Conservation (phyloP, 2,113 vertebrate species). For the Canis aureus region DNA sequence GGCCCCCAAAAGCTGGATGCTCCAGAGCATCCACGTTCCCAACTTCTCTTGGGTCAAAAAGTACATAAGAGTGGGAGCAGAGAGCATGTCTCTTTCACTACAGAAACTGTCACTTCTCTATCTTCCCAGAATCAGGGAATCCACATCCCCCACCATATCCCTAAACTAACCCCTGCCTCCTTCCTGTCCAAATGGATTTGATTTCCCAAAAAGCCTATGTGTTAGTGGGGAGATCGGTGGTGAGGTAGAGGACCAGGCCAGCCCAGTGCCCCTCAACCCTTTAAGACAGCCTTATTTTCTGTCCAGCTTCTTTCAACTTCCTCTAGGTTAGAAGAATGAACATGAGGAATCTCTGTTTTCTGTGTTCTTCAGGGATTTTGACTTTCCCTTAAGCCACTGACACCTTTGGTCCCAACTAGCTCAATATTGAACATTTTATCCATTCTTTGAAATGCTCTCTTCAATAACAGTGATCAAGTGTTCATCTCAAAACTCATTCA, state of each 20-base stretch:
- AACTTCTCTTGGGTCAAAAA: background rate
- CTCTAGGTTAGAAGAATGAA: background rate
- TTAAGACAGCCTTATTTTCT: background rate
- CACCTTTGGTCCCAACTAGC: background rate
- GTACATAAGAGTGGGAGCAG: background rate
- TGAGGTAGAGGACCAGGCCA: background rate
- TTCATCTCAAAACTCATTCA: background rate
- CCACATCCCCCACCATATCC: background rate
- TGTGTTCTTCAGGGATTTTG: background rate
- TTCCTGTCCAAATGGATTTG: background rate
- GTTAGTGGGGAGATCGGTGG: accelerated
- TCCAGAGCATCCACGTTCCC: background rate
- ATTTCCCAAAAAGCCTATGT: background rate
- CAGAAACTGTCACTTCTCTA: background rate
- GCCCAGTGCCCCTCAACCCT: background rate
- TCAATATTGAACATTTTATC: background rate
- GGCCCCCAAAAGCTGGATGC: background rate
- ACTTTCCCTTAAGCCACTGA: background rate
- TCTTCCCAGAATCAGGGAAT: background rate
- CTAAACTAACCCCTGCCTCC: background rate
- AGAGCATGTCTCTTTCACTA: background rate
- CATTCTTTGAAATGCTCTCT: background rate
- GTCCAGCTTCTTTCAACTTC: background rate
- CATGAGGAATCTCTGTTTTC: background rate
- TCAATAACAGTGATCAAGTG: background rate